Evolutionary conservation across 1,140 invertebrate genomes (phyloP), one percentile per base, ranked within the genome.

Genomic region (Cydia pomonella): DNA sequence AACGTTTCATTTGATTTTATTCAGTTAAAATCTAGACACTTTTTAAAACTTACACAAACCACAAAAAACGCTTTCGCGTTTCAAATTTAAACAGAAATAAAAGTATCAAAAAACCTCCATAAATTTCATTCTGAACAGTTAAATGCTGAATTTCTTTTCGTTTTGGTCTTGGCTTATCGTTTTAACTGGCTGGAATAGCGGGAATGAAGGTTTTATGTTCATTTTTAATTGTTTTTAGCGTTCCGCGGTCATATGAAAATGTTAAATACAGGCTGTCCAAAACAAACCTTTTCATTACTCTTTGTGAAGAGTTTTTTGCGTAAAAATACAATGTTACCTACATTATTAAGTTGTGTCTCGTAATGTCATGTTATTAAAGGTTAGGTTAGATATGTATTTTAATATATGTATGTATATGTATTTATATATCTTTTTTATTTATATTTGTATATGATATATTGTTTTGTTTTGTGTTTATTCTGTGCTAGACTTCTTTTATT

Each of bases 41-140:
- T 59, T 59, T 59, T 69, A 18, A 69, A 33, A 1, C 64, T 16
- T 33, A 33, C 27, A 33, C 9, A 69, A 69, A 41, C 27, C 64
- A 69, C 64, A 18, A 69, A 69, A 66, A 33, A 33, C 29, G 53
- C 53, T 5, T 64, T 69, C 64, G 2, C n/a, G n/a, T 69, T 69
- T 69, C 29, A 69, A 69, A 41, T 69, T 69, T 69, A 69, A 69
- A 69, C 18, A 69, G 29, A 69, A 69, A 69, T 69, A 69, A 69
- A 69, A 69, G 64, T 41, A 69, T 69, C 64, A 69, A 69, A 69
- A 69, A 69, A 69, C 33, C 64, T 69, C 64, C 33, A 69, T 69
- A 69, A 69, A 69, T 69, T 69, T 69, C 64, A 69, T n/a, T 33
- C 33, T 59, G 53, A 59, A 69, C 64, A 69, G 64, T 38, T 29